Percentiles rank a stretch among this genome's conserved stretches.
Conservation (phyloP, 2,888 invertebrate genomes). For the Folsomia manolachei region DNA sequence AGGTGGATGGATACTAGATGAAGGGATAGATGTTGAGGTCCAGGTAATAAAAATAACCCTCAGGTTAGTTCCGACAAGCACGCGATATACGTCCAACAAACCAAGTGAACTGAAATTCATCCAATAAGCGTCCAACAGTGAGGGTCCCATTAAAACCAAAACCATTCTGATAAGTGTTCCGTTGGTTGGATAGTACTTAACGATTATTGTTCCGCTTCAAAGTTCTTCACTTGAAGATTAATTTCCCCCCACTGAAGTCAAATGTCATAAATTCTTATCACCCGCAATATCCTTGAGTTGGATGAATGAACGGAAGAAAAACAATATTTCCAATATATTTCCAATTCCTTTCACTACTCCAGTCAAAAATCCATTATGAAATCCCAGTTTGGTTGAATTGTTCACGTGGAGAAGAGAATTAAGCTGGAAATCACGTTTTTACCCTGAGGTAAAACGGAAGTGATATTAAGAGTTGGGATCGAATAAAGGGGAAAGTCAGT, state of each 20-base stretch:
- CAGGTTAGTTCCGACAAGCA: conserved; percentile 5
- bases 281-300: neutral
- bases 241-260: neutral
- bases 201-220: conserved; percentile 1
- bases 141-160: neutral
- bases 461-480: neutral
- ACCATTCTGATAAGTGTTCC: conserved; percentile 6
- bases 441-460: neutral
- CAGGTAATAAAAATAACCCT: conserved; percentile 15
- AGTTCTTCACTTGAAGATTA: neutral
- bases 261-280: conserved; percentile 15
- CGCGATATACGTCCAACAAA: neutral
- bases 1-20: too few species aligned
- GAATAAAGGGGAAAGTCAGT: neutral
- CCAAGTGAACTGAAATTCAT: neutral
- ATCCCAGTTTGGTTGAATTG: neutral
- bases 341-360: neutral
- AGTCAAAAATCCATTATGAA: neutral
- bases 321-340: conserved; percentile 7
- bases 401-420: too few species aligned
- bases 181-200: neutral
- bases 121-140: neutral
- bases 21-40: too few species aligned
- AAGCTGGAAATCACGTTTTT: neutral
- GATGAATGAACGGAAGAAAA: neutral